A percentile compares a stretch with the other conserved stretches of the same genome.
Conservation (phyloP, 2,797 vertebrate genomes). For the Knipowitschia caucasica region DNA sequence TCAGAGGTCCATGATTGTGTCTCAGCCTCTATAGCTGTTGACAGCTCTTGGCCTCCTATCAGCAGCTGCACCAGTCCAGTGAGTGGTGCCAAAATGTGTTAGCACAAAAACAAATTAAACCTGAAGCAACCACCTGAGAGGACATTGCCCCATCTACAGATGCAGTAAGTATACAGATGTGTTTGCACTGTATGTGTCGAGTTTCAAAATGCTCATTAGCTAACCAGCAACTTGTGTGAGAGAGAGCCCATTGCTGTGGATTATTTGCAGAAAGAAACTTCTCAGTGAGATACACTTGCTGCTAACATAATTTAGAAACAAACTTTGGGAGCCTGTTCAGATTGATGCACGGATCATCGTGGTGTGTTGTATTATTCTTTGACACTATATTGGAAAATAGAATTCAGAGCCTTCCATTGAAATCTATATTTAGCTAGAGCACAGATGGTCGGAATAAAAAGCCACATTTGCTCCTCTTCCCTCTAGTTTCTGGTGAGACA, state of each 20-base stretch:
- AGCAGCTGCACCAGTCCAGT: constrained; percentile 41
- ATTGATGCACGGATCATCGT: too few species aligned
- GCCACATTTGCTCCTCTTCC: constrained; percentile 49
- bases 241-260: too few species aligned
- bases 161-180: too few species aligned
- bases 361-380: constrained; percentile 61
- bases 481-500: constrained; percentile 49
- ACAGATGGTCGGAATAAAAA: constrained; percentile 71
- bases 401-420: constrained; percentile 62
- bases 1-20: constrained; percentile 19
- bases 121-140: constrained; percentile 48
- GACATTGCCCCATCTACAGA: constrained; percentile 53
- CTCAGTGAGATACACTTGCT: too few species aligned
- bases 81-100: constrained; percentile 35
- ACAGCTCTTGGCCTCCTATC: constrained; percentile 39
- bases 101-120: constrained; percentile 33
- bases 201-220: too few species aligned
- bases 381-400: constrained; percentile 65
- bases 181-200: too few species aligned
- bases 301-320: too few species aligned
- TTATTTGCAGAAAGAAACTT: too few species aligned
- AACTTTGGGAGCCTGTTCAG: too few species aligned
- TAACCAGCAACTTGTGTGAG: too few species aligned
- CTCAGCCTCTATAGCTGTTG: constrained; percentile 47
- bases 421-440: constrained; percentile 69